Evolutionary conservation across 2,113 vertebrate species (phyloP).

Genomic region (Sceloporus undulatus): DNA sequence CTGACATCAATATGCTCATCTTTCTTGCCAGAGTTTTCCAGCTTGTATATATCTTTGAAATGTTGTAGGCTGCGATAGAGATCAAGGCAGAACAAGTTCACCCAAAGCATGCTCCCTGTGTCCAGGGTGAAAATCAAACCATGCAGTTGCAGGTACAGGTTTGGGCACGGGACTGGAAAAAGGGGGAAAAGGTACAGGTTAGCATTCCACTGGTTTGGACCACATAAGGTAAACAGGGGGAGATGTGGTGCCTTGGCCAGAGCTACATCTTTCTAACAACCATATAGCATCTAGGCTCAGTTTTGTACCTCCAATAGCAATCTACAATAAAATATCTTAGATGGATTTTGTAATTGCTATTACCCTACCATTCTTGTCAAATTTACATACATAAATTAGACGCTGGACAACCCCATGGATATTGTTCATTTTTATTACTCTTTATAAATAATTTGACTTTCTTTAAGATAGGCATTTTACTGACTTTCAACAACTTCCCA

Average conservation of each 20-base stretch:
- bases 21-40: conserved; percentile 86
- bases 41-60: conserved; percentile 95
- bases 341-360: not conserved
- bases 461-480: not conserved
- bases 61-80: conserved; percentile 92
- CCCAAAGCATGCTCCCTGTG: conserved; percentile 91
- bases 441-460: not conserved
- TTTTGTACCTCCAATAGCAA: not conserved
- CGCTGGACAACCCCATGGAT: not conserved
- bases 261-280: not conserved
- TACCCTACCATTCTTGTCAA: not conserved
- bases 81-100: conserved; percentile 92
- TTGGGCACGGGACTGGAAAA: conserved; percentile 89
- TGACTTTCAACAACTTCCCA: not conserved
- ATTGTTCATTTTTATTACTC: not conserved
- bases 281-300: not conserved
- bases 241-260: not conserved
- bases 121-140: conserved; percentile 90
- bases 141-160: conserved; percentile 92
- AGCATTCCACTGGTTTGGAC: not conserved
- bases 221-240: not conserved
- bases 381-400: not conserved
- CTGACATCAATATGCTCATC: conserved; percentile 92
- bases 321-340: not conserved
- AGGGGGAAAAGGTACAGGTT: conserved; percentile 29